A percentile compares a stretch with the other conserved stretches of the same genome.
These are phyloP conservation scores for Calliopsis andreniformis DNA, from an alignment of 1,140 invertebrate genomes.

Conservation along the genomic window DNA sequence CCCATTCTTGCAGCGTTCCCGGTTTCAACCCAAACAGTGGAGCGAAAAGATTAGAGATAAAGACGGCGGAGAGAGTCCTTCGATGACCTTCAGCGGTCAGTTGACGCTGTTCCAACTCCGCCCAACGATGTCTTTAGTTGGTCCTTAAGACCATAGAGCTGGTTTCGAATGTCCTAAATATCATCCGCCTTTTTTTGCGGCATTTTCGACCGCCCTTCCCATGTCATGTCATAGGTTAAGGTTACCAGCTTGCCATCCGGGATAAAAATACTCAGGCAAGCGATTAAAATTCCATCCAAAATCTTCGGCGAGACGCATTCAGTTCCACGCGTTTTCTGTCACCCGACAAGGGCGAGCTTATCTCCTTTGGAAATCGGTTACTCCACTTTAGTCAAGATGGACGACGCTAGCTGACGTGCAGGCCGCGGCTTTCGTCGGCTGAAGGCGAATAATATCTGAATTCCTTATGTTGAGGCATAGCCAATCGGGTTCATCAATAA, in stretches of 20 bases:
- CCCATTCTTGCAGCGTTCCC: no score
- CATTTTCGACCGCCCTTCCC: no score
- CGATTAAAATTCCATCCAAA: conserved; percentile 49
- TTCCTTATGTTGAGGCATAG: conserved; percentile 53
- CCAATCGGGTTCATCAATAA: conserved; percentile 70
- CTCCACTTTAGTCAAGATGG: conserved; percentile 54
- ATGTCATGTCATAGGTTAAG: conserved; percentile 27
- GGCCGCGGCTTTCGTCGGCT: conserved; percentile 42
- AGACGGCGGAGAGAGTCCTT: no score
- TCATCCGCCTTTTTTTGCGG: no score
- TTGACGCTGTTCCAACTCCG: no score
- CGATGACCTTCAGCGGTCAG: no score
- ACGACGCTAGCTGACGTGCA: conserved; percentile 51
- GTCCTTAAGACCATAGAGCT: no score
- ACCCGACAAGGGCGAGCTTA: conserved; percentile 40
- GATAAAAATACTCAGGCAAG: conserved; percentile 6
- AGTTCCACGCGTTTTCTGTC: conserved; percentile 46
- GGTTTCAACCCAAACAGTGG: no score
- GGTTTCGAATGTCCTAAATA: no score
- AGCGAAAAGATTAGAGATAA: no score
- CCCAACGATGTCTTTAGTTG: no score
- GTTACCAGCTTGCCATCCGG: neutral
- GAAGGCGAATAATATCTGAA: conserved; percentile 64
- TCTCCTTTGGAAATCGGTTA: conserved; percentile 49
- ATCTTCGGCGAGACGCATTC: conserved; percentile 22